phyloP scores from a whole-genome alignment of 2,888 invertebrate genomes.

The Leuctra nigra region DNA sequence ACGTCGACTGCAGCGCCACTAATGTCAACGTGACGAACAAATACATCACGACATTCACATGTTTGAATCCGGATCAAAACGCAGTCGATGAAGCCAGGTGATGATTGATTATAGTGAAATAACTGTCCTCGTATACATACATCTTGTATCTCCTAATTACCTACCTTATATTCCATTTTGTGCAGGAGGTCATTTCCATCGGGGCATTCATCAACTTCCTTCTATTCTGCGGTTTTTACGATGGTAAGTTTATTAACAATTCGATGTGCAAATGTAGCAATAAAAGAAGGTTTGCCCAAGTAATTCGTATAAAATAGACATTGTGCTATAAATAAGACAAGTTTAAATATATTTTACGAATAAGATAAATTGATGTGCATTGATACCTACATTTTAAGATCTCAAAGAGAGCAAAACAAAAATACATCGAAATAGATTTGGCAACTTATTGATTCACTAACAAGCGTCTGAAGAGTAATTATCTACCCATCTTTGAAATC shows the following conservation, averaged over 20 bases:
- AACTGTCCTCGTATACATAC: background rate
- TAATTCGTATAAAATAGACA: no score
- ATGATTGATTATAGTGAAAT: background rate
- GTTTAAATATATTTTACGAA: no score
- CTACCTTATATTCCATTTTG: background rate
- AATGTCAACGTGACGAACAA: constrained; percentile 39
- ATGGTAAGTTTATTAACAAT: constrained; percentile 69
- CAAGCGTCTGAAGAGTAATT: no score
- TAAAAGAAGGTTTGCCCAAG: no score
- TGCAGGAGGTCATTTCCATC: constrained; percentile 67
- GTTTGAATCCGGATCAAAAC: constrained; percentile 35
- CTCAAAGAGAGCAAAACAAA: no score
- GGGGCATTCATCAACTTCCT: constrained; percentile 84
- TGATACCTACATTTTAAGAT: no score
- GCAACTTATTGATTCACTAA: no score
- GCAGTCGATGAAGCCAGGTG: background rate
- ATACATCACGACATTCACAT: constrained; percentile 67
- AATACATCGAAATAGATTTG: no score
- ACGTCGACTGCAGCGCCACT: constrained; percentile 47
- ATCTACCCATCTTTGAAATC: no score
- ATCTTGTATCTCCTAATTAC: background rate
- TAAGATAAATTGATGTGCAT: no score
- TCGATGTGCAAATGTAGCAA: no score
- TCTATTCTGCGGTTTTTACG: constrained; percentile 77
- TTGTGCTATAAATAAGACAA: no score